Conservation (phyloP, 2,888 invertebrate genomes). For the Leucophenga maculata region DNA sequence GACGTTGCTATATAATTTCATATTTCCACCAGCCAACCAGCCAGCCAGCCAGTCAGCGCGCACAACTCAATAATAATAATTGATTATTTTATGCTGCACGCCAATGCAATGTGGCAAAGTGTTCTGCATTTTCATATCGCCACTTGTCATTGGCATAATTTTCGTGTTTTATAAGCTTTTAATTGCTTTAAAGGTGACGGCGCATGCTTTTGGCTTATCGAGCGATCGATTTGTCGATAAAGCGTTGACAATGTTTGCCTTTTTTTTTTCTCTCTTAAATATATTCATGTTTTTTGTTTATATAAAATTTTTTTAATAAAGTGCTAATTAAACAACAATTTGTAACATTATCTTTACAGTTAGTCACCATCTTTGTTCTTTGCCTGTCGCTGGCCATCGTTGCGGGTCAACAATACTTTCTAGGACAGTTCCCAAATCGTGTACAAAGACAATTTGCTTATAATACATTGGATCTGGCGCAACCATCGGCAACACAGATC, state of each 20-base stretch:
- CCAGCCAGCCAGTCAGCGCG: too few relatives aligned
- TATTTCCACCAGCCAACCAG: background rate
- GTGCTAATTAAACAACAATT: slow-evolving; percentile 12
- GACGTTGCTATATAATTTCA: background rate
- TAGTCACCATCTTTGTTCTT: slow-evolving; percentile 64
- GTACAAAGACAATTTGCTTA: slow-evolving; percentile 51
- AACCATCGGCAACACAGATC: slow-evolving; percentile 51
- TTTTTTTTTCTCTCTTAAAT: slow-evolving; percentile 4
- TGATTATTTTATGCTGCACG: slow-evolving; percentile 2
- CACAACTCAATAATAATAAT: background rate
- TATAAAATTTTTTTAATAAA: slow-evolving; percentile 1
- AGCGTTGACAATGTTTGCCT: slow-evolving; percentile 1
- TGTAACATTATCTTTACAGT: slow-evolving; percentile 56
- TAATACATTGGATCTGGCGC: slow-evolving; percentile 59
- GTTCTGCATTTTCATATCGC: slow-evolving; percentile 3
- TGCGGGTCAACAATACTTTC: slow-evolving; percentile 68
- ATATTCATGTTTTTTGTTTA: slow-evolving; percentile 6
- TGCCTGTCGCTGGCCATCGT: slow-evolving; percentile 67
- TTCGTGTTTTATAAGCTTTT: slow-evolving; percentile 53
- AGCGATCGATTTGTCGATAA: background rate
- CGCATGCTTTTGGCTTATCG: slow-evolving; percentile 1
- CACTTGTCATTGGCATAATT: slow-evolving; percentile 63
- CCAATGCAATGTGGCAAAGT: background rate
- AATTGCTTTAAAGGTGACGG: slow-evolving; percentile 10
- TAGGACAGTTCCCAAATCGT: slow-evolving; percentile 59